Base-by-base conservation (phyloP, 2,888 invertebrate species). In the Cheilosia variabilis region DNA sequence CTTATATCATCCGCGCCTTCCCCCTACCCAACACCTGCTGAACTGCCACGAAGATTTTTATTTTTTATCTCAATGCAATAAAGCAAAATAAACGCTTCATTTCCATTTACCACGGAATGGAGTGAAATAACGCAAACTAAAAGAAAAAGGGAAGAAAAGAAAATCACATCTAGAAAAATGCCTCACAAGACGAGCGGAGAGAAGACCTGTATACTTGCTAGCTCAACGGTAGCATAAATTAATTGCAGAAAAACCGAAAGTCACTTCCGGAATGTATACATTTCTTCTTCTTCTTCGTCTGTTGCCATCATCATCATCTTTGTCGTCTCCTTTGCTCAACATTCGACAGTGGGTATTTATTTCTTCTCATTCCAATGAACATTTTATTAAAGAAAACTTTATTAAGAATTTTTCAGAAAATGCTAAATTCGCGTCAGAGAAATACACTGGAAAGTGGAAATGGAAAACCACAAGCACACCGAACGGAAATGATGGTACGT, bases 21-120 rank as follows among this genome's bases (percentile, higher is more conserved):
- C 60, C 60, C 53, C 27, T 4, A 10, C 50, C 31, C 19, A 53
- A 66, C 37, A 68, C 88, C 89, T 24, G 24, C 22, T 82, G 88
- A 88, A 88, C 88, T 88, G 24, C 58, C 55, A 72, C 37, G 47
- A 53, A 73, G 45, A 71, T 73, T 77, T 72, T 72, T 72, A 77
- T 80, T 81, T 77, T 77, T 77, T 81, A 86, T 86, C 86, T 86
- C 58, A 86, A 81, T 53, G 91, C 89, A 91, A 91, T 91, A 91
- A 91, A 90, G 89, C 89, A 90, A 90, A 90, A 90, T 90, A 91
- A 91, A 90, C 90, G 91, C 89, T 90, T 90, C 90, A 90, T 90
- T 90, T 91, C 89, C 90, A 91, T 91, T 91, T 91, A 89, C 89
- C 89, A 90, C 88, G 90, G 88, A 71, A 77, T 81, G 66, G 58